Evolutionary conservation across 1,140 invertebrate species (phyloP).

Genomic region (Trinorchestia longiramus): DNA sequence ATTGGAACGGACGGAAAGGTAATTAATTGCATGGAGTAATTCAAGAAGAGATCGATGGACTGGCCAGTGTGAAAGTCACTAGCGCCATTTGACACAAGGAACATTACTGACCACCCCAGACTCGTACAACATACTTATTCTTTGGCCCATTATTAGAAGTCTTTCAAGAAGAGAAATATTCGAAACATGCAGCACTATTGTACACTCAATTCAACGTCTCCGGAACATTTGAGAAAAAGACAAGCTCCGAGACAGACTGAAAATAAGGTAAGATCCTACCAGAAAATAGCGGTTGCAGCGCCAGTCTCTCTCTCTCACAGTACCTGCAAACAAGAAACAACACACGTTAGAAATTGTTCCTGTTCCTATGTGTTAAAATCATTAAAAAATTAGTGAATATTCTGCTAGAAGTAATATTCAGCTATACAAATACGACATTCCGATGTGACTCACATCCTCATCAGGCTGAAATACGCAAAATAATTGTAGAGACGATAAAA

Average conservation of each 20-base stretch:
- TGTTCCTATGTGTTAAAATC: neutral
- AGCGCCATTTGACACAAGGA: neutral
- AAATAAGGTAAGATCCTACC: neutral
- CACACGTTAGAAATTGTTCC: neutral
- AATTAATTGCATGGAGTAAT: neutral
- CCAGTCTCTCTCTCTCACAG: neutral
- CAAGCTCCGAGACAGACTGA: neutral
- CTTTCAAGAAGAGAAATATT: neutral
- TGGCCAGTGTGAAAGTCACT: neutral
- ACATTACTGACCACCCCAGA: neutral
- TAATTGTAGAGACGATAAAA: too few species aligned
- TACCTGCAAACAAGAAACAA: neutral
- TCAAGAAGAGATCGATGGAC: too few species aligned
- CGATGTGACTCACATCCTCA: neutral
- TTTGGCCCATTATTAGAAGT: neutral
- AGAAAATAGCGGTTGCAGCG: neutral
- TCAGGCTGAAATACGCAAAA: too few species aligned
- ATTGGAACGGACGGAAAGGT: neutral
- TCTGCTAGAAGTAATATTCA: neutral
- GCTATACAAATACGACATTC: neutral
- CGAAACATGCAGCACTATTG: neutral
- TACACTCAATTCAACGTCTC: too few species aligned
- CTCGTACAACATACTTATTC: neutral
- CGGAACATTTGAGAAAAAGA: neutral
- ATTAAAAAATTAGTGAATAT: neutral